A percentile compares a stretch with the other conserved stretches of the same genome.
These are phyloP conservation scores for western clawed frog (Xenopus tropicalis) DNA, from an alignment of 2,113 vertebrate species.

Conservation along the genomic window UCB_Xtro_10.0 CM004445.2:152647501-152648000, in stretches of 20 bases:
- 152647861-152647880: conserved; percentile 84
- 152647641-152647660: conserved; percentile 32
- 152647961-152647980: conserved; percentile 72
- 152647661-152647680: conserved; percentile 43
- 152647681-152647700: conserved; percentile 52
- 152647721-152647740: conserved; percentile 86
- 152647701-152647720: conserved; percentile 53
- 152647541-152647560: conserved; percentile 1
- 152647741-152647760: conserved; percentile 88
- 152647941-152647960: conserved; percentile 78
- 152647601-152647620: conserved; percentile 9
- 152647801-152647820: conserved; percentile 81
- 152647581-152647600: conserved; percentile 26
- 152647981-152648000: conserved; percentile 89
- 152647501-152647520: conserved; percentile 4
- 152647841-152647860: conserved; percentile 79
- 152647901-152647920: conserved; percentile 87
- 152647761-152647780: conserved; percentile 74
- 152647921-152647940: conserved; percentile 82
- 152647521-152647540: conserved; percentile 23
- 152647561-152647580: not conserved
- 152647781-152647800: conserved; percentile 84
- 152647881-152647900: conserved; percentile 83
- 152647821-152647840: conserved; percentile 88
- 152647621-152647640: conserved; percentile 43